These are phyloP conservation scores for Erynnis tages DNA, from an alignment of 2,888 invertebrate species.

Conservation along the genomic window DNA sequence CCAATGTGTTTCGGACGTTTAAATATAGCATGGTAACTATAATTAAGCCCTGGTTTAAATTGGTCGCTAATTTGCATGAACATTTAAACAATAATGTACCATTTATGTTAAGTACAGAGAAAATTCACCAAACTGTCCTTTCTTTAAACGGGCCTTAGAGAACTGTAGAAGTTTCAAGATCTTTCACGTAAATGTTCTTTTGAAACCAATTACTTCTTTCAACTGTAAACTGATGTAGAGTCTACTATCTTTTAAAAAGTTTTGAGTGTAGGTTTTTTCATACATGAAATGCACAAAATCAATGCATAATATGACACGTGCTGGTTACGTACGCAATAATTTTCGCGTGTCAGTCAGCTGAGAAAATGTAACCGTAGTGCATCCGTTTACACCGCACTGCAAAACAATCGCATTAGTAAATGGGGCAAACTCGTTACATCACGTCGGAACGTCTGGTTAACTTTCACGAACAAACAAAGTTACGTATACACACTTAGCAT, in stretches of 20 bases:
- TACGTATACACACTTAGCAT: slow-evolving; percentile 11
- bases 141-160: slow-evolving; percentile 17
- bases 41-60: background rate
- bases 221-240: background rate
- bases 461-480: slow-evolving; percentile 1
- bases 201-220: background rate
- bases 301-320: background rate
- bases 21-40: too few relatives aligned
- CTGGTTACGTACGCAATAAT: background rate
- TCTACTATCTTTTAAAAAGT: too few relatives aligned
- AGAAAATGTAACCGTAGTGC: slow-evolving; percentile 13
- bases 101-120: background rate
- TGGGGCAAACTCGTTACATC: slow-evolving; percentile 59
- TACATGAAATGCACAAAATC: too few relatives aligned
- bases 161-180: slow-evolving; percentile 22
- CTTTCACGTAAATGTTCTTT: slow-evolving; percentile 14
- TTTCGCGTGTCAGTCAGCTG: slow-evolving; percentile 26
- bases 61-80: background rate
- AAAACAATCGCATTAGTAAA: slow-evolving; percentile 62
- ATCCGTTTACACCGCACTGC: slow-evolving; percentile 38
- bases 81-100: background rate
- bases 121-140: slow-evolving; percentile 12
- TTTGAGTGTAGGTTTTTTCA: too few relatives aligned
- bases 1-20: too few relatives aligned
- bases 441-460: slow-evolving; percentile 31